A percentile compares a stretch with the other conserved stretches of the same genome.
These are phyloP conservation scores for Paraescarpia echinospica DNA, from an alignment of 1,140 invertebrate species.

Conservation along the genomic window DNA sequence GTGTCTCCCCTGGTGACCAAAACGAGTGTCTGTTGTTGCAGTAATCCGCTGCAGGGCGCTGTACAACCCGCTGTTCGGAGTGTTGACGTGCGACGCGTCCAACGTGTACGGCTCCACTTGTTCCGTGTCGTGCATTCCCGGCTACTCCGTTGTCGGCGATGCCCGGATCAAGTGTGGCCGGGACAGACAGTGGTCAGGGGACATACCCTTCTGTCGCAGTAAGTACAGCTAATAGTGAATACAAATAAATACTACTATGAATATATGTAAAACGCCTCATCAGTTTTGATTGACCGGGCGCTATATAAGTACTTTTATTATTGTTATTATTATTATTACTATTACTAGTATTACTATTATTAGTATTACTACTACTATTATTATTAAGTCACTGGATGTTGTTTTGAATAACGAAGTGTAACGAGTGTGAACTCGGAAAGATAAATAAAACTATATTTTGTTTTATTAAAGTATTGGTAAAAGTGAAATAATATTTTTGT, in stretches of 20 bases:
- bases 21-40: conserved; percentile 12
- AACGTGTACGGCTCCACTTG: conserved; percentile 21
- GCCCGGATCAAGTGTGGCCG: not conserved
- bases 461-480: not conserved
- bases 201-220: conserved; percentile 26
- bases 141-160: conserved; percentile 18
- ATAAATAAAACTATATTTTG: not conserved
- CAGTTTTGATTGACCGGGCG: too few species aligned
- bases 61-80: conserved; percentile 20
- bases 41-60: conserved; percentile 16
- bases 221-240: not conserved
- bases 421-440: not conserved
- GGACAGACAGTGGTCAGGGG: conserved; percentile 21
- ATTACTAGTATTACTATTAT: too few species aligned
- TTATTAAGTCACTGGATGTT: too few species aligned
- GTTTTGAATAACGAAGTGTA: too few species aligned
- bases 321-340: too few species aligned
- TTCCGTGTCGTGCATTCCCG: conserved; percentile 16
- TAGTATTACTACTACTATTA: too few species aligned
- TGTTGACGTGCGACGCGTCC: conserved; percentile 14
- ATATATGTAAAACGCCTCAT: too few species aligned
- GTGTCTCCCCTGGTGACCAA: not conserved
- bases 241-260: too few species aligned
- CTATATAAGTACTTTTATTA: too few species aligned
- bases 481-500: not conserved